Evolutionary conservation across 2,888 invertebrate species (phyloP).

Genomic region (Acrobasis repandana): DNA sequence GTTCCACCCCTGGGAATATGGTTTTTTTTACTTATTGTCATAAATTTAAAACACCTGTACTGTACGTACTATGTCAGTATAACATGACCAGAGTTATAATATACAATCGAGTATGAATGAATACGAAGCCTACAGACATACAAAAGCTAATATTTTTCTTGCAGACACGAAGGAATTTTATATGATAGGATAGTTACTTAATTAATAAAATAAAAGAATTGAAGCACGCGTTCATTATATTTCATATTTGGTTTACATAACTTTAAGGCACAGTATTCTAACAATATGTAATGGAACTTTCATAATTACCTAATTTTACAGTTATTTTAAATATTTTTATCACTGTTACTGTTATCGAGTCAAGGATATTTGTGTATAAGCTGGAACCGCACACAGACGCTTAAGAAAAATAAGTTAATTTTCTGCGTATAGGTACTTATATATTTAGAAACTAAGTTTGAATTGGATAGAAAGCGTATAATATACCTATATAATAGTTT

Average conservation of each 20-base stretch:
- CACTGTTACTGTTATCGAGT: not conserved
- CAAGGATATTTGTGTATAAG: not conserved
- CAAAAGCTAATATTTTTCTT: too few relatives aligned
- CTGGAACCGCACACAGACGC: not conserved
- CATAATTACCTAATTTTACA: not conserved
- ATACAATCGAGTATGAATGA: too few relatives aligned
- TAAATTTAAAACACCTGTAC: too few relatives aligned
- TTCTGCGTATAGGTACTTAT: not conserved
- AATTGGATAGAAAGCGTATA: not conserved
- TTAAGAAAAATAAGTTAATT: not conserved
- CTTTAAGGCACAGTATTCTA: conserved; percentile 37
- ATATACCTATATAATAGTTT: not conserved
- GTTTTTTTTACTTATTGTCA: too few relatives aligned
- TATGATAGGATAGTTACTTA: not conserved
- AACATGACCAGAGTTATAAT: too few relatives aligned
- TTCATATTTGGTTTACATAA: conserved; percentile 44
- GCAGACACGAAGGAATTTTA: not conserved
- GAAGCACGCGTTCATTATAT: conserved; percentile 29
- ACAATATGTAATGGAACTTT: conserved; percentile 17
- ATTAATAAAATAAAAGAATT: not conserved
- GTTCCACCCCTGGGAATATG: too few relatives aligned
- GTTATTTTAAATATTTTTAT: not conserved
- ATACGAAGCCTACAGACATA: too few relatives aligned
- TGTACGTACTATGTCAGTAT: too few relatives aligned
- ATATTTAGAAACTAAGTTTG: not conserved